A percentile compares a stretch with the other conserved stretches of the same genome.
These are phyloP conservation scores for Thymelicus acteon DNA, from an alignment of 2,888 invertebrate species.

Conservation along the genomic window DNA sequence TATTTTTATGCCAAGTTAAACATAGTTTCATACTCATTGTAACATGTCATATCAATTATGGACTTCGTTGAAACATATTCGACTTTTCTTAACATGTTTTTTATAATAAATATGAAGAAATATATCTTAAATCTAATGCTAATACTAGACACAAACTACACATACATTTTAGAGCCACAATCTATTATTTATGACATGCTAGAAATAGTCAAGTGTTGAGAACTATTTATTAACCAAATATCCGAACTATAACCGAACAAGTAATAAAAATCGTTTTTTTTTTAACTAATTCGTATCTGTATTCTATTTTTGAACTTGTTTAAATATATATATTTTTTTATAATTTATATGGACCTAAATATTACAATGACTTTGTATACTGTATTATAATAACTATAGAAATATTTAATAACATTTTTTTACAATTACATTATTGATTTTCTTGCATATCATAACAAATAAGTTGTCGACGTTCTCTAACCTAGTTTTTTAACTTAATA, in stretches of 20 bases:
- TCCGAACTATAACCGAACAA: no score
- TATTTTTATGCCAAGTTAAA: no score
- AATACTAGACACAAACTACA: slow-evolving; percentile 5
- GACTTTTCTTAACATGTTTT: background rate
- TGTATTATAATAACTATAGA: no score
- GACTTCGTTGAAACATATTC: background rate
- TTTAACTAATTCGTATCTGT: no score
- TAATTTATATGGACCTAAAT: no score
- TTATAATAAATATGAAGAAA: background rate
- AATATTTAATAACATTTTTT: no score
- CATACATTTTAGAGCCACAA: background rate
- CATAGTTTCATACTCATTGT: no score
- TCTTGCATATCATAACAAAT: slow-evolving; percentile 8
- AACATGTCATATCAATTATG: no score
- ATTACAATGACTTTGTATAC: no score
- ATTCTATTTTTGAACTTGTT: no score
- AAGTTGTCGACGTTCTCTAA: slow-evolving; percentile 2
- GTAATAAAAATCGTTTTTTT: no score
- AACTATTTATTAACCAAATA: background rate
- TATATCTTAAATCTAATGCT: background rate
- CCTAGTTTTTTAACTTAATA: background rate
- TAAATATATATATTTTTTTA: no score
- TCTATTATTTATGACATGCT: background rate
- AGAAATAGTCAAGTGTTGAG: background rate
- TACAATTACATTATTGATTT: background rate